Evolutionary conservation across 2,888 invertebrate species (phyloP), one percentile per base, ranked within the genome.

Genomic region (Zaprionus lineosus): DNA sequence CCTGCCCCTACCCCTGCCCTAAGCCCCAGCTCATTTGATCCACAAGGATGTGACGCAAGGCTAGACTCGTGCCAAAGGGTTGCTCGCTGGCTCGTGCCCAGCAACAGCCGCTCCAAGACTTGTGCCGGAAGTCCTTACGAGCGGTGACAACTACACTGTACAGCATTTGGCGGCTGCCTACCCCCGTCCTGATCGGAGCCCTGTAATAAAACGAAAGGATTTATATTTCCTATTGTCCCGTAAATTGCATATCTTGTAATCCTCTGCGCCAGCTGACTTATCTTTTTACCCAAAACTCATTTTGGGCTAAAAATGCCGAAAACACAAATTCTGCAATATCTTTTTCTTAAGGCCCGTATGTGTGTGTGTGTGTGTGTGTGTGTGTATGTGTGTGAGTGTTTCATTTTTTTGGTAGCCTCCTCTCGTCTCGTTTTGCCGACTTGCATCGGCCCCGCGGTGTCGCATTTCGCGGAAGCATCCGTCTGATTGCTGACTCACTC

Each of bases 161-260:
- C 28, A 28, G 28, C 28, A 19, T 60, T 63, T 33, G 50, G 31
- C 33, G 36, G 29, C 50, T 37, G 29, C 16, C 29, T 36, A 24
- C 34, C 19, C 19, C 24, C 16, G 28, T 50, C 24, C 18, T 40
- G n/a, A n/a, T n/a, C n/a, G 41, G 14, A 15, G 29, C 44, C 33
- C 9, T 63, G 78, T 63, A 78, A 84, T 84, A 82, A 84, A 86
- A 86, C 73, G 86, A 85, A 84, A 82, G 84, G 86, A 84, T 84
- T 84, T 85, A 84, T 84, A 82, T 85, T 79, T 84, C 84, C 85
- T 56, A 76, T 73, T 74, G 67, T 74, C 47, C 60, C 40, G 39
- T 63, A 66, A 72, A 77, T 66, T 72, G 68, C 69, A 76, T 74
- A 74, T 71, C 71, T 76, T 79, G 74, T 74, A 74, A 81, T 67